Percentiles rank a stretch among this genome's conserved stretches.
Conservation (phyloP, 2,888 invertebrate species). For the Masnerella sp. region DNA sequence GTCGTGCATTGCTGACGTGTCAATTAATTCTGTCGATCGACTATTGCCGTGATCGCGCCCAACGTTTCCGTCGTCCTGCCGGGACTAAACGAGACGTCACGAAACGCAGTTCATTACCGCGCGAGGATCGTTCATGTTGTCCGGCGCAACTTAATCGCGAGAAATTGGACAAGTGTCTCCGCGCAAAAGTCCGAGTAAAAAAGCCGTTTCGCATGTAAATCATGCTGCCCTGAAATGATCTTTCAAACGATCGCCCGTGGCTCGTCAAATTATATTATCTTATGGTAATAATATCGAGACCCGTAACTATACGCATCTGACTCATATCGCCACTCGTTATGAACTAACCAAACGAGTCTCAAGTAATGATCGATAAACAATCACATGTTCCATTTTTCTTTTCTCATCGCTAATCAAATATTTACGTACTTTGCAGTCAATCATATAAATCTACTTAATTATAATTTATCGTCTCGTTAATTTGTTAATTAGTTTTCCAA, state of each 20-base stretch:
- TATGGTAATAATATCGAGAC: constrained; percentile 63
- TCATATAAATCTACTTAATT: too few relatives aligned
- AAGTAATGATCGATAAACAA: constrained; percentile 23
- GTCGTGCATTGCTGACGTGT: constrained; percentile 61
- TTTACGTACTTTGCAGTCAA: too few relatives aligned
- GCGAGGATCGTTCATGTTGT: constrained; percentile 26
- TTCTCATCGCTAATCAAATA: too few relatives aligned
- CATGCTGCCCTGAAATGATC: constrained; percentile 30
- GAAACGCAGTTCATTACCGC: constrained; percentile 40
- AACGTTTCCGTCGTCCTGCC: constrained; percentile 43
- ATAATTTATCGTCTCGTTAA: too few relatives aligned
- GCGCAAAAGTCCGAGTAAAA: constrained; percentile 49
- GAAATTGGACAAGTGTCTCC: constrained; percentile 65
- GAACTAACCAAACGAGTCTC: constrained; percentile 33
- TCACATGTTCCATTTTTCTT: too few relatives aligned
- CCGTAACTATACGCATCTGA: constrained; percentile 32
- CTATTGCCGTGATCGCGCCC: constrained; percentile 44
- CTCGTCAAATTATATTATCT: constrained; percentile 65
- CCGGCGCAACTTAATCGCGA: constrained; percentile 62
- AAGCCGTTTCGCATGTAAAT: constrained; percentile 68
- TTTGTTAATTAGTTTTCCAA: too few relatives aligned
- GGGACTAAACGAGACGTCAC: constrained; percentile 41
- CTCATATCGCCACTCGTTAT: constrained; percentile 26
- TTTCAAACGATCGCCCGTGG: constrained; percentile 61
- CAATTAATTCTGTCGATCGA: constrained; percentile 62